A percentile compares a stretch with the other conserved stretches of the same genome.
Evolutionary conservation across 2,797 vertebrate genomes (phyloP).

Genomic region (Chaenodraco wilsoni): DNA sequence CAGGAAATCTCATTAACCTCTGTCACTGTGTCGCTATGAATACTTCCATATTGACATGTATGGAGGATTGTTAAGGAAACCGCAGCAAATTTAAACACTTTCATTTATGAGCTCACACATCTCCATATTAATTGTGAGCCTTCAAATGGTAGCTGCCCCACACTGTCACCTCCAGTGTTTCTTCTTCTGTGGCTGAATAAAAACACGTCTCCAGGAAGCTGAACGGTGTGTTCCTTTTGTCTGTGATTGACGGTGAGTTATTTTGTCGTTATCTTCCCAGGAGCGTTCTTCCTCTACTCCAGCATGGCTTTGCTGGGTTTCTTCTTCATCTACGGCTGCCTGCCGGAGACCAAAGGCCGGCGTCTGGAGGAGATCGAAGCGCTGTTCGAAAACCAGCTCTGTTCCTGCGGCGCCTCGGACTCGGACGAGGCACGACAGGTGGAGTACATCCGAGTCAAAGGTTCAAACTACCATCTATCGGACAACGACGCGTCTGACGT

Average conservation of each 20-base stretch:
- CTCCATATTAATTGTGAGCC: constrained; percentile 1
- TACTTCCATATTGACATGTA: not conserved
- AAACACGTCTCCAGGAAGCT: constrained; percentile 4
- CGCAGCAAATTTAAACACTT: constrained; percentile 4
- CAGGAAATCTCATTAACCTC: constrained; percentile 54
- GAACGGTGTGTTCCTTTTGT: not conserved
- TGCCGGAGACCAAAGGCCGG: constrained; percentile 97
- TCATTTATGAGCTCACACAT: constrained; percentile 1
- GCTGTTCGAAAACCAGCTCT: constrained; percentile 93
- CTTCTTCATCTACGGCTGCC: constrained; percentile 93
- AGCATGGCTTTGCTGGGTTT: constrained; percentile 90
- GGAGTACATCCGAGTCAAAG: constrained; percentile 98
- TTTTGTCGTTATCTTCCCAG: constrained; percentile 74
- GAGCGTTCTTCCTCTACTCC: constrained; percentile 96
- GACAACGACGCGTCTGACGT: constrained; percentile 99
- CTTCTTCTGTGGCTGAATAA: constrained; percentile 15
- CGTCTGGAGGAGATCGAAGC: constrained; percentile 97
- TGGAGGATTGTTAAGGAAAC: too few relatives aligned
- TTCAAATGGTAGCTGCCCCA: constrained; percentile 2
- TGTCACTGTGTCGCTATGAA: constrained; percentile 17
- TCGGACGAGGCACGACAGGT: constrained; percentile 96
- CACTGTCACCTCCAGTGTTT: constrained; percentile 2
- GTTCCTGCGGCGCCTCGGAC: constrained; percentile 92
- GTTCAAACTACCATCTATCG: constrained; percentile 98
- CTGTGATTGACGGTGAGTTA: constrained; percentile 24